phyloP scores from a whole-genome alignment of 2,888 invertebrate species.

The Toxonevra muliebris region DNA sequence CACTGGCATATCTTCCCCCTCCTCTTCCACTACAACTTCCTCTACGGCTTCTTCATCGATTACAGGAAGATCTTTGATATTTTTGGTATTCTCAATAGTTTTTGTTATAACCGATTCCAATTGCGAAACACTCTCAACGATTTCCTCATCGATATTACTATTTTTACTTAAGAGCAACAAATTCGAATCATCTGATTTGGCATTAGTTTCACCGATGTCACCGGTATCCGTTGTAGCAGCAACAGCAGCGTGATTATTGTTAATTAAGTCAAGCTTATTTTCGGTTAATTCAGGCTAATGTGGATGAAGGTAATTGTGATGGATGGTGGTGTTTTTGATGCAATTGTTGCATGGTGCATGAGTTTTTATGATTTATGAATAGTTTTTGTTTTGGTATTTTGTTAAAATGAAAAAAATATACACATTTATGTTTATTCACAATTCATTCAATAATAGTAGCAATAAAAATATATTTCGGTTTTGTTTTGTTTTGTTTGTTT shows the following conservation, averaged over 20 bases:
- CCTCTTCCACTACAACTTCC: constrained; percentile 46
- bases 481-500: too few relatives aligned
- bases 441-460: too few relatives aligned
- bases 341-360: not conserved
- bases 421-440: too few relatives aligned
- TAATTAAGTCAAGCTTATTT: not conserved
- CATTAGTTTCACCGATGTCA: constrained; percentile 36
- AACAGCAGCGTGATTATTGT: constrained; percentile 6
- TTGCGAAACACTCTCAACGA: constrained; percentile 61
- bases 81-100: constrained; percentile 64
- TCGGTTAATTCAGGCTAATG: constrained; percentile 3
- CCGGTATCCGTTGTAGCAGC: constrained; percentile 19
- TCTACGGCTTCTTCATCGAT: constrained; percentile 46
- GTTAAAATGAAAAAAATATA: too few relatives aligned
- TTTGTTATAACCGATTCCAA: constrained; percentile 64
- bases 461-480: too few relatives aligned
- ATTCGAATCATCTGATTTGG: constrained; percentile 26
- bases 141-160: constrained; percentile 55
- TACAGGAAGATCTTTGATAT: constrained; percentile 60
- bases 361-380: too few relatives aligned
- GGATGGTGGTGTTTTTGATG: constrained; percentile 7
- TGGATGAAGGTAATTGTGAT: not conserved
- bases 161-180: constrained; percentile 42
- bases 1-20: constrained; percentile 36
- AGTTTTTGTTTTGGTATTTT: too few relatives aligned